Evolutionary conservation across 2,797 vertebrate species (phyloP).

Genomic region (Potorous gilbertii): DNA sequence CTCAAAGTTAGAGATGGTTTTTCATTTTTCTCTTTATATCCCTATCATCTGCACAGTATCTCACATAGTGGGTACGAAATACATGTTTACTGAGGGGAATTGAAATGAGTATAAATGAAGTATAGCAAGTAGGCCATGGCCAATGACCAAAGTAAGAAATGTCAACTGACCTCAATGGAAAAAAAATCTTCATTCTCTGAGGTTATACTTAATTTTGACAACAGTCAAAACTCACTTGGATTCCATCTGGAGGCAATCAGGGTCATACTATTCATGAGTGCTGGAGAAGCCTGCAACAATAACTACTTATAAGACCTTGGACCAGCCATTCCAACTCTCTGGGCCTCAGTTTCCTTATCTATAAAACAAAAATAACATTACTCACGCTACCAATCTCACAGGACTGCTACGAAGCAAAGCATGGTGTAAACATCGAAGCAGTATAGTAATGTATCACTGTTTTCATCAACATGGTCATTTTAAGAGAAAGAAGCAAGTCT

Average conservation of each 20-base stretch:
- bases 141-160: background rate
- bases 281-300: background rate
- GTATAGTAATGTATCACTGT: background rate
- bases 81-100: background rate
- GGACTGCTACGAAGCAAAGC: background rate
- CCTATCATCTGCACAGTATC: background rate
- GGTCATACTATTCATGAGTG: background rate
- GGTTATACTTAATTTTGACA: background rate
- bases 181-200: background rate
- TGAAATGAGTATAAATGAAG: background rate
- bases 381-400: background rate
- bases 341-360: background rate
- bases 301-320: background rate
- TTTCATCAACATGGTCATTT: background rate
- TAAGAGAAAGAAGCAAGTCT: conserved; percentile 17
- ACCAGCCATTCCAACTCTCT: background rate
- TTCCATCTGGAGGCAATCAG: background rate
- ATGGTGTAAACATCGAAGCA: background rate
- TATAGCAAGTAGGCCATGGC: background rate
- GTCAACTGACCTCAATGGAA: background rate
- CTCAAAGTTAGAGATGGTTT: background rate
- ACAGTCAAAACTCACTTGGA: background rate
- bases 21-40: background rate
- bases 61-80: background rate
- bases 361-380: background rate